These are phyloP conservation scores for Zaprionus kolodkinae DNA, from an alignment of 1,140 invertebrate species.

Conservation along the genomic window DNA sequence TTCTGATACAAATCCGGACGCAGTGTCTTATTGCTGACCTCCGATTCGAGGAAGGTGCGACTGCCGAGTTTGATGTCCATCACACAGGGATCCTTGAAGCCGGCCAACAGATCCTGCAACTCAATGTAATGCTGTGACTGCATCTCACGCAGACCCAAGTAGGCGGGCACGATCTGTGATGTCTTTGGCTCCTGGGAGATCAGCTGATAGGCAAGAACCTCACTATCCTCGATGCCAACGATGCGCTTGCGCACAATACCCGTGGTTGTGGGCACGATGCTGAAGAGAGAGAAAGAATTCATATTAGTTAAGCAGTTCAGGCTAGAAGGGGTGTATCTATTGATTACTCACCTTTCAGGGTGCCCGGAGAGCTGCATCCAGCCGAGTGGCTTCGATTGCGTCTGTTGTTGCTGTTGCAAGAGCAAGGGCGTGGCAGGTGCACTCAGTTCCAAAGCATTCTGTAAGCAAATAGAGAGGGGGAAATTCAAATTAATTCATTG, in stretches of 20 bases:
- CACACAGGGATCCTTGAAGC: conserved; percentile 93
- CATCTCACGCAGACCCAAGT: conserved; percentile 94
- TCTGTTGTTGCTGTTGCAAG: conserved; percentile 85
- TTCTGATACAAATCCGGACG: conserved; percentile 93
- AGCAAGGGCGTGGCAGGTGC: conserved; percentile 95
- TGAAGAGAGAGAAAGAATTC: conserved; percentile 66
- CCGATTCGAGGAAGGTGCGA: conserved; percentile 96
- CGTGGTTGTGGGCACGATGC: conserved; percentile 95
- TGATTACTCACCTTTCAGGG: conserved; percentile 86
- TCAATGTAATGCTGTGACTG: conserved; percentile 95
- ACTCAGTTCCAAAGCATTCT: conserved; percentile 97
- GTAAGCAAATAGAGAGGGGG: conserved; percentile 85
- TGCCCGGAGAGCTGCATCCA: conserved; percentile 98
- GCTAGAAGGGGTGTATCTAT: too few species aligned
- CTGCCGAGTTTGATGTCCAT: conserved; percentile 98
- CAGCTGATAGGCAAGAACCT: conserved; percentile 92
- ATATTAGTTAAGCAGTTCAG: conserved; percentile 4
- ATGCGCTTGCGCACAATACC: conserved; percentile 97
- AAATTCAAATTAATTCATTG: conserved; percentile 7
- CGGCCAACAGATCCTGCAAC: conserved; percentile 93
- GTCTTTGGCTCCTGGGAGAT: conserved; percentile 91
- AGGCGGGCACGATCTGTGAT: conserved; percentile 92
- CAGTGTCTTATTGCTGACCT: conserved; percentile 93
- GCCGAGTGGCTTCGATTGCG: conserved; percentile 86
- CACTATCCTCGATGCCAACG: conserved; percentile 89